Conservation (phyloP, 2,888 invertebrate species). For the Eupithecia pulchellata region DNA sequence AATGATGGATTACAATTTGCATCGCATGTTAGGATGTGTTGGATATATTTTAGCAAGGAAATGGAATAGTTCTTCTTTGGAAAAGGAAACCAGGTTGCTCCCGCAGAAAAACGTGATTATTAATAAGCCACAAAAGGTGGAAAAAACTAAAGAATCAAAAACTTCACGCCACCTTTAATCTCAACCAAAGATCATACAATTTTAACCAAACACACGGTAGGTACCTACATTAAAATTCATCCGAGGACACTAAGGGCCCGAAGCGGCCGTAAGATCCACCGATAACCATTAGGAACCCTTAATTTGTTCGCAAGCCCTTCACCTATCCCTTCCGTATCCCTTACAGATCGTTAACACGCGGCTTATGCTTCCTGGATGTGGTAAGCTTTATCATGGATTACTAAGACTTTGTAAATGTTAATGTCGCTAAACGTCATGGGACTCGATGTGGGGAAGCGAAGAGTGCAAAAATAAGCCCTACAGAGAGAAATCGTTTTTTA, state of each 20-base stretch:
- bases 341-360: constrained; percentile 75
- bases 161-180: background rate
- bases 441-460: too few species aligned
- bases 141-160: too few species aligned
- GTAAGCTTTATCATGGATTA: background rate
- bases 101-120: too few species aligned
- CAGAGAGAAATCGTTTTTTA: too few species aligned
- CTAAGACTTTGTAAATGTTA: background rate
- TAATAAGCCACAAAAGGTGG: too few species aligned
- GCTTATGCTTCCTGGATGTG: constrained; percentile 61
- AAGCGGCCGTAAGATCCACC: constrained; percentile 71
- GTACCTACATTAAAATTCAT: constrained; percentile 80
- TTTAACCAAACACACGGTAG: constrained; percentile 42
- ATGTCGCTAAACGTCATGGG: background rate
- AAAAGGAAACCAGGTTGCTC: too few species aligned
- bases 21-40: too few species aligned
- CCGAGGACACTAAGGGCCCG: constrained; percentile 69
- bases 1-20: too few species aligned
- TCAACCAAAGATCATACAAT: constrained; percentile 32
- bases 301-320: constrained; percentile 81
- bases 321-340: constrained; percentile 83
- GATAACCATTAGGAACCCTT: constrained; percentile 84
- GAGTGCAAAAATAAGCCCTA: too few species aligned
- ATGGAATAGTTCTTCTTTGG: too few species aligned
- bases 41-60: too few species aligned